phyloP scores from a whole-genome alignment of 2,888 invertebrate genomes.

The Euplagia quadripunctaria region DNA sequence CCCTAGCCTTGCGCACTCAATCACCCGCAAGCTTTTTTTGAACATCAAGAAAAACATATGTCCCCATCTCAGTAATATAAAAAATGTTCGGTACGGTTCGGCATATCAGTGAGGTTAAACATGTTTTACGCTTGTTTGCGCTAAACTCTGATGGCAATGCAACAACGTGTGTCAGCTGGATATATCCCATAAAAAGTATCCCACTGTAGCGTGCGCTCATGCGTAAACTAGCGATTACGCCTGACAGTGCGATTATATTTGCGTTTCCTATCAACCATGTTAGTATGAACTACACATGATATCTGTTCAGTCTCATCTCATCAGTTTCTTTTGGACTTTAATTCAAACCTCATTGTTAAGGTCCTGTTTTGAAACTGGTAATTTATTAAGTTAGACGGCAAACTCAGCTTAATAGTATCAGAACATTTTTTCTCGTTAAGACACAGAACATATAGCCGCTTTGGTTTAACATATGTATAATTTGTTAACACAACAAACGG shows the following conservation, averaged over 20 bases:
- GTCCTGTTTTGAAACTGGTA: neutral
- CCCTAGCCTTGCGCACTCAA: neutral
- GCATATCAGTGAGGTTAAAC: neutral
- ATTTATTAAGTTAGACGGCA: neutral
- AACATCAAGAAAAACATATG: neutral
- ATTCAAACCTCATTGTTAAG: neutral
- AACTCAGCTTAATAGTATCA: neutral
- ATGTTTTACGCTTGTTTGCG: neutral
- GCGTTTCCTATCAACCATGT: neutral
- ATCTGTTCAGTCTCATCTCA: too few species aligned
- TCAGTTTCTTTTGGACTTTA: neutral
- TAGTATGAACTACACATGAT: neutral
- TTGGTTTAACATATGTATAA: slow-evolving; percentile 41
- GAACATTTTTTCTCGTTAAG: slow-evolving; percentile 26
- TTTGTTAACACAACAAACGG: slow-evolving; percentile 60
- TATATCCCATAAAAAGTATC: neutral
- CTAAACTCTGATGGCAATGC: neutral
- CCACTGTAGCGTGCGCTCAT: neutral
- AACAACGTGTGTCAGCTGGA: neutral
- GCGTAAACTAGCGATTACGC: neutral
- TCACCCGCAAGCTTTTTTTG: neutral
- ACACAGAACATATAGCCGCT: slow-evolving; percentile 23
- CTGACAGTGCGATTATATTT: neutral
- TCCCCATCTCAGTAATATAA: neutral
- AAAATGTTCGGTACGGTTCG: neutral